These are phyloP conservation scores for Diglossa brunneiventris DNA, from an alignment of 2,113 vertebrate species.

Conservation along the genomic window DNA sequence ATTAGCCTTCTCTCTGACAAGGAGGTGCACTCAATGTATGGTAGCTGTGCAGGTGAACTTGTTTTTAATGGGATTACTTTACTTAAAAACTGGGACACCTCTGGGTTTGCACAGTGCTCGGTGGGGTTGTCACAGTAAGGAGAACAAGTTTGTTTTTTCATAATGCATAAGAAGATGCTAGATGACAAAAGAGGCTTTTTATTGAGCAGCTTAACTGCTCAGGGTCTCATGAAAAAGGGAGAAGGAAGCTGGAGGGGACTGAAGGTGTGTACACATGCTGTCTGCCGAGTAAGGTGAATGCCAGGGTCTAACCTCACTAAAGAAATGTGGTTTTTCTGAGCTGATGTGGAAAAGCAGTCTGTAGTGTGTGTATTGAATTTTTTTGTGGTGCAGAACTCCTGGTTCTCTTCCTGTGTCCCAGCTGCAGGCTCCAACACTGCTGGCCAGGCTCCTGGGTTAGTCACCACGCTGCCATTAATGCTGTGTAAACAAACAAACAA, in stretches of 20 bases:
- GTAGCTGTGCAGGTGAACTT: not conserved
- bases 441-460: not conserved
- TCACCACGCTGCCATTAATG: not conserved
- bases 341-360: not conserved
- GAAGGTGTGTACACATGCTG: not conserved
- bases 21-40: not conserved
- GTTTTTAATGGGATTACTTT: not conserved
- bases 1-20: not conserved
- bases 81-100: not conserved
- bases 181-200: not conserved
- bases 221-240: not conserved
- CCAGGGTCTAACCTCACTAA: not conserved
- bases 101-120: not conserved
- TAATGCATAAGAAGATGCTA: not conserved
- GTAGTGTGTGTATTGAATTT: not conserved
- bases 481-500: not conserved
- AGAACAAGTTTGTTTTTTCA: not conserved
- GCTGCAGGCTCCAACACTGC: not conserved
- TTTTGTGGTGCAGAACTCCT: not conserved
- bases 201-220: not conserved
- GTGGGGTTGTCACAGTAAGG: not conserved
- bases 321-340: not conserved
- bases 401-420: not conserved
- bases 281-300: not conserved
- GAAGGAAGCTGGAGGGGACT: not conserved